phyloP scores from a whole-genome alignment of 2,797 vertebrate species.

The Leptatherina wallacei region DNA sequence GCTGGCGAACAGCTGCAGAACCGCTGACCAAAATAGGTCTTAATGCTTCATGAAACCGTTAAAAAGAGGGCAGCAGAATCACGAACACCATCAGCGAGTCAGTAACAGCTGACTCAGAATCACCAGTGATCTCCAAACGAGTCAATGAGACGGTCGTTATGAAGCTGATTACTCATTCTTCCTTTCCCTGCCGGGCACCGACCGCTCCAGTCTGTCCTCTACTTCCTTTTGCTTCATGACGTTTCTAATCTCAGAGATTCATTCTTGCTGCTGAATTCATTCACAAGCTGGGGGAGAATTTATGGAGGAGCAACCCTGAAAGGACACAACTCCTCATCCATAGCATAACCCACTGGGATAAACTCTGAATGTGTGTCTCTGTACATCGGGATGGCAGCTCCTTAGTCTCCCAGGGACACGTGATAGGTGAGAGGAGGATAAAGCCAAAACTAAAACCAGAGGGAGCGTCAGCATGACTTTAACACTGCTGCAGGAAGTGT shows the following conservation, averaged over 20 bases:
- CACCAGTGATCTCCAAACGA: not conserved
- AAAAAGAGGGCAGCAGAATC: not conserved
- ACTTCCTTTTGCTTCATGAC: not conserved
- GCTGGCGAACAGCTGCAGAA: not conserved
- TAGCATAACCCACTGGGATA: too few species aligned
- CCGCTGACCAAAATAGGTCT: not conserved
- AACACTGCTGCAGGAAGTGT: slow-evolving; percentile 15
- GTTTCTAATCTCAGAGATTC: slow-evolving; percentile 11
- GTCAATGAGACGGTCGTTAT: slow-evolving; percentile 4
- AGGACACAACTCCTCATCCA: not conserved
- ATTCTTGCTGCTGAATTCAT: slow-evolving; percentile 1
- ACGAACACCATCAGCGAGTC: slow-evolving; percentile 3
- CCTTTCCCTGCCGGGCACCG: slow-evolving; percentile 2
- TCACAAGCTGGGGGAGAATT: not conserved
- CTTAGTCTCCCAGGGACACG: slow-evolving; percentile 10
- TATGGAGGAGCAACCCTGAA: not conserved
- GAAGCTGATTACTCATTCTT: slow-evolving; percentile 27
- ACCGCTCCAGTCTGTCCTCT: not conserved
- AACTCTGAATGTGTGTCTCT: too few species aligned
- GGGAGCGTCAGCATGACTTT: slow-evolving; percentile 23
- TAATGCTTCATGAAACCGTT: not conserved
- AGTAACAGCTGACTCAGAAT: slow-evolving; percentile 25
- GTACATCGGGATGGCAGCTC: slow-evolving; percentile 34
- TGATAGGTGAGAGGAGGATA: slow-evolving; percentile 13
- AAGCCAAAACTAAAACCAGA: slow-evolving; percentile 27